phyloP scores from a whole-genome alignment of 2,888 invertebrate species.

The Stenolophus ochropezus region DNA sequence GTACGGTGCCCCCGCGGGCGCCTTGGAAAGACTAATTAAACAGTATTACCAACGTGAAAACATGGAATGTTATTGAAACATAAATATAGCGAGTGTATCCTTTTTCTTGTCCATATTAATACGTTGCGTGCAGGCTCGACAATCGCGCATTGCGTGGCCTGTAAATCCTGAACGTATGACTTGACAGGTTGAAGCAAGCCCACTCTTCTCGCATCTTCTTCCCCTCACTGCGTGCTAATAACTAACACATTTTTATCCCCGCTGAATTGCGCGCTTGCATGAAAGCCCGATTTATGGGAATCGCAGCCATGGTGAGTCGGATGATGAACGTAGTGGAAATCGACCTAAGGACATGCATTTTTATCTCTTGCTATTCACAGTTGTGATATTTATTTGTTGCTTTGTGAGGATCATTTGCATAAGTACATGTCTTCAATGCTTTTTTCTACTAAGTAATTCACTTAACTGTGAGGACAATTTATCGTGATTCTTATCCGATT shows the following conservation, averaged over 20 bases:
- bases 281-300: conserved; percentile 39
- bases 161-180: conserved; percentile 58
- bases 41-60: conserved; percentile 57
- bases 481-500: too few species aligned
- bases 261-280: conserved; percentile 51
- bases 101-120: conserved; percentile 58
- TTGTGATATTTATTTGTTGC: conserved; percentile 47
- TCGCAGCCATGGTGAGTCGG: conserved; percentile 29
- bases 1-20: background rate
- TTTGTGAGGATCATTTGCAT: conserved; percentile 37
- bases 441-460: conserved; percentile 14
- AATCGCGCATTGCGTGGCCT: conserved; percentile 49
- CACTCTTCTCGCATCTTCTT: conserved; percentile 48
- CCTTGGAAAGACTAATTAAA: conserved; percentile 48
- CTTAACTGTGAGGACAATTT: too few species aligned
- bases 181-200: conserved; percentile 52
- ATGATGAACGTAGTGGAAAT: conserved; percentile 55
- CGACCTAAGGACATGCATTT: conserved; percentile 16
- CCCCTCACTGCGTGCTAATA: conserved; percentile 50
- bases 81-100: conserved; percentile 53
- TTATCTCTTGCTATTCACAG: conserved; percentile 21
- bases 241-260: conserved; percentile 57
- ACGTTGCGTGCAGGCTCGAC: conserved; percentile 52
- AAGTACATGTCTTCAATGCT: conserved; percentile 28
- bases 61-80: conserved; percentile 56